Percentiles rank a stretch among this genome's conserved stretches.
Evolutionary conservation across 1,140 invertebrate species (phyloP).

Genomic region (Eurosta solidaginis): DNA sequence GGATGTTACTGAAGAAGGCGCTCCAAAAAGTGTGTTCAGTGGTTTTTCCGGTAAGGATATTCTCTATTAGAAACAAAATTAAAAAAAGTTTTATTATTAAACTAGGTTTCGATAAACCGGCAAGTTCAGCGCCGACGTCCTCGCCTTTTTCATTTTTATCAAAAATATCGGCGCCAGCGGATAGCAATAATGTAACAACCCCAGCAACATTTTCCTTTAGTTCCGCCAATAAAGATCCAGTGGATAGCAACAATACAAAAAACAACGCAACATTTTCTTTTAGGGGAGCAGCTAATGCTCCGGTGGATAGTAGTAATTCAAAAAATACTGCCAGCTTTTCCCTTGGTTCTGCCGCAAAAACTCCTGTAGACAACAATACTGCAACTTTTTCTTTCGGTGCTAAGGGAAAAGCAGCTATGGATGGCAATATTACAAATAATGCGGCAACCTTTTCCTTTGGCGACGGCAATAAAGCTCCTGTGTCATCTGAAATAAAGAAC

Average conservation of each 20-base stretch:
- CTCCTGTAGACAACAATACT: neutral
- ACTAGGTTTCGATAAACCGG: slow-evolving; percentile 24
- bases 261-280: no score
- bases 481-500: no score
- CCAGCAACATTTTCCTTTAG: slow-evolving; percentile 40
- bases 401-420: slow-evolving; percentile 39
- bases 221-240: no score
- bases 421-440: neutral
- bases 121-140: slow-evolving; percentile 38
- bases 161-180: slow-evolving; percentile 39
- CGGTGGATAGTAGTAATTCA: no score
- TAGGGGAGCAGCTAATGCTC: no score
- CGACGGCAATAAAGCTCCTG: no score
- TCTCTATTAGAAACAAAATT: neutral
- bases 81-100: neutral
- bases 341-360: no score
- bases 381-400: no score
- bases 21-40: slow-evolving; percentile 67
- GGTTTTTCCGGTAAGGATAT: slow-evolving; percentile 62
- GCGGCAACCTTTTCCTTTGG: slow-evolving; percentile 42
- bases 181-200: slow-evolving; percentile 42
- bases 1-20: slow-evolving; percentile 58
- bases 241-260: no score
- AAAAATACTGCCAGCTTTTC: no score
- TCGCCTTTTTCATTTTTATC: slow-evolving; percentile 68